A percentile compares a stretch with the other conserved stretches of the same genome.
phyloP scores from a whole-genome alignment of 2,113 vertebrate species.

The Thunnus thynnus region DNA sequence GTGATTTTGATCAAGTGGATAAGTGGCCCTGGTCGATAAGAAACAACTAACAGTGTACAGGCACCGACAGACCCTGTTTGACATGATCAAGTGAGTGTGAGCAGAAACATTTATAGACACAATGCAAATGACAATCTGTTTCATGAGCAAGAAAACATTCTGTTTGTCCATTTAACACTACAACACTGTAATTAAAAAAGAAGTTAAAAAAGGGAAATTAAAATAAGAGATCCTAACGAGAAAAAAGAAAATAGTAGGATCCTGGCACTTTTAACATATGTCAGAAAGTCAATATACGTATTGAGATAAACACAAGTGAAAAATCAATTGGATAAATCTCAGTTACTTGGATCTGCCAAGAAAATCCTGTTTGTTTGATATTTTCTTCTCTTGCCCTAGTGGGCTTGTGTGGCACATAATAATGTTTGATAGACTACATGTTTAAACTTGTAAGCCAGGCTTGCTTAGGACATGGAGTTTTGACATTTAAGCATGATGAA shows the following conservation, averaged over 20 bases:
- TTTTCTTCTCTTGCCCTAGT: too few relatives aligned
- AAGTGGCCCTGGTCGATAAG: constrained; percentile 41
- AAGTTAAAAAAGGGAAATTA: background rate
- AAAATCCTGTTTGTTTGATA: background rate
- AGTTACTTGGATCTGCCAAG: background rate
- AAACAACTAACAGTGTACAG: constrained; percentile 18
- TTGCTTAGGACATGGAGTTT: background rate
- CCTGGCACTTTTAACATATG: background rate
- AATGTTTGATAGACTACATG: background rate
- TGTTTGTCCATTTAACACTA: background rate
- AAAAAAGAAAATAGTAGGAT: background rate
- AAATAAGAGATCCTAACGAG: background rate
- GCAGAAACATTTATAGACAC: background rate
- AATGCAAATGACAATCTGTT: background rate
- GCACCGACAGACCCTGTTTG: background rate
- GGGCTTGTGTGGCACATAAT: background rate
- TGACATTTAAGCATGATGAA: background rate
- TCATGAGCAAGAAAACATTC: background rate
- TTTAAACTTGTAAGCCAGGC: background rate
- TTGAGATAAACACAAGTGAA: background rate
- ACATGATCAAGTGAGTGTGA: background rate
- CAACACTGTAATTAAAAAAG: background rate
- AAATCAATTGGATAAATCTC: constrained; percentile 4
- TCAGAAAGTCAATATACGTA: background rate
- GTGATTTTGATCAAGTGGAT: constrained; percentile 63